Evolutionary conservation across 1,140 invertebrate species (phyloP).

Genomic region (Magallana ariakensis): DNA sequence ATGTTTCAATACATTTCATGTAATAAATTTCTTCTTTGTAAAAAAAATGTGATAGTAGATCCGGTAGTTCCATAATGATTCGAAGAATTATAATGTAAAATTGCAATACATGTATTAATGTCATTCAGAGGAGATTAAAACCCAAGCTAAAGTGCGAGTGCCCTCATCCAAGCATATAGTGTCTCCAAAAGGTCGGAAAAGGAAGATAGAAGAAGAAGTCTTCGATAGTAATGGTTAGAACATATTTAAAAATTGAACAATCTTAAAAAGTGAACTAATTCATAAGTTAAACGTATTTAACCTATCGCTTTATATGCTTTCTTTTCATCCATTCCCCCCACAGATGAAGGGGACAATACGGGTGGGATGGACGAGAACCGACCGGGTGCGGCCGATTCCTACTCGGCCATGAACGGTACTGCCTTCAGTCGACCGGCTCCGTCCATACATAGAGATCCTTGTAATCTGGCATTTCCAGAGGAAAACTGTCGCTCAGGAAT

Average conservation of each 20-base stretch:
- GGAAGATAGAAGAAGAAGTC: conserved; percentile 60
- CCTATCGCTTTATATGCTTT: not conserved
- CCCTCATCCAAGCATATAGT: conserved; percentile 59
- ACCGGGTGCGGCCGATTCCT: conserved; percentile 22
- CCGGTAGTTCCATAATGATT: too few species aligned
- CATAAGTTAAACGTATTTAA: not conserved
- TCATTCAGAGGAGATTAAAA: conserved; percentile 70
- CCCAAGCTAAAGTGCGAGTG: conserved; percentile 66
- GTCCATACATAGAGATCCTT: conserved; percentile 52
- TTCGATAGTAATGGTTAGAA: conserved; percentile 56
- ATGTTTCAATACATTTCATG: too few species aligned
- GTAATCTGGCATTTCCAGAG: conserved; percentile 50
- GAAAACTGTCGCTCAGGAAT: conserved; percentile 53
- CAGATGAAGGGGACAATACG: conserved; percentile 27
- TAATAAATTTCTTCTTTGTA: too few species aligned
- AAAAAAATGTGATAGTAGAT: too few species aligned
- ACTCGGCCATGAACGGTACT: conserved; percentile 60
- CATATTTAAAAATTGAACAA: too few species aligned
- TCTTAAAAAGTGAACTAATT: not conserved
- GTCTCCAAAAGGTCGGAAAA: conserved; percentile 67
- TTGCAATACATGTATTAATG: not conserved
- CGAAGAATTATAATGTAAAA: not conserved
- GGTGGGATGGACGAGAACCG: conserved; percentile 47
- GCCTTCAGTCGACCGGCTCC: conserved; percentile 68
- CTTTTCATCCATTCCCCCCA: not conserved